Conservation (phyloP, 2,113 vertebrate genomes). For the Phaetusa simplex region DNA sequence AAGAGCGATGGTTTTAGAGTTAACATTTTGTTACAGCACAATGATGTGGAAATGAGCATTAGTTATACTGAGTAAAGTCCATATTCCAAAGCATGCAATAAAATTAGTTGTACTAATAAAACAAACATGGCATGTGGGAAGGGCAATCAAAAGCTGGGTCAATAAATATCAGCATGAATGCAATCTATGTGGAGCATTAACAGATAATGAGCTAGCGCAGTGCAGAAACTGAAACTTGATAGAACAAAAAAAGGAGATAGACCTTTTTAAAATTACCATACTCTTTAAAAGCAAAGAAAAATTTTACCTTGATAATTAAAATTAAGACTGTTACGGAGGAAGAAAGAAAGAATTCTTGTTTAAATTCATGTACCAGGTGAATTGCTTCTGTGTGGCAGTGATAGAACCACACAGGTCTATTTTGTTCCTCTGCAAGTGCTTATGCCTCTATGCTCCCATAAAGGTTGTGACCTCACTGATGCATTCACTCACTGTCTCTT, state of each 20-base stretch:
- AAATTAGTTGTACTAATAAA: not conserved
- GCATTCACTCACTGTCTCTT: not conserved
- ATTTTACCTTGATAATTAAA: not conserved
- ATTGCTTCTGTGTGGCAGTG: not conserved
- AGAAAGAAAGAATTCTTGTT: not conserved
- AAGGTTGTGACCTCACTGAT: not conserved
- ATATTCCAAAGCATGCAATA: not conserved
- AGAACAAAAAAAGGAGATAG: not conserved
- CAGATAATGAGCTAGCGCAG: not conserved
- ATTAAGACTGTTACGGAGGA: not conserved
- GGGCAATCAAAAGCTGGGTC: not conserved
- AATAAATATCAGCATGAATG: not conserved
- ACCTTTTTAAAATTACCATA: not conserved
- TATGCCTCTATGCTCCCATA: not conserved
- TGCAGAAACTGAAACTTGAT: not conserved
- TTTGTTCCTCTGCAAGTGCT: not conserved
- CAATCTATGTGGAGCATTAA: not conserved
- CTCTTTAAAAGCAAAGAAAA: not conserved
- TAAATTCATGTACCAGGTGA: not conserved
- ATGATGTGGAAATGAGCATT: not conserved
- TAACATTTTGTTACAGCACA: not conserved
- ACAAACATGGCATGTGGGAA: not conserved
- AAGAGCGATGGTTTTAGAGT: not conserved
- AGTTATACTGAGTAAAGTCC: not conserved
- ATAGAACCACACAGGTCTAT: not conserved